These are phyloP conservation scores for Mustelus asterias DNA, from an alignment of 2,113 vertebrate species.

Conservation along the genomic window DNA sequence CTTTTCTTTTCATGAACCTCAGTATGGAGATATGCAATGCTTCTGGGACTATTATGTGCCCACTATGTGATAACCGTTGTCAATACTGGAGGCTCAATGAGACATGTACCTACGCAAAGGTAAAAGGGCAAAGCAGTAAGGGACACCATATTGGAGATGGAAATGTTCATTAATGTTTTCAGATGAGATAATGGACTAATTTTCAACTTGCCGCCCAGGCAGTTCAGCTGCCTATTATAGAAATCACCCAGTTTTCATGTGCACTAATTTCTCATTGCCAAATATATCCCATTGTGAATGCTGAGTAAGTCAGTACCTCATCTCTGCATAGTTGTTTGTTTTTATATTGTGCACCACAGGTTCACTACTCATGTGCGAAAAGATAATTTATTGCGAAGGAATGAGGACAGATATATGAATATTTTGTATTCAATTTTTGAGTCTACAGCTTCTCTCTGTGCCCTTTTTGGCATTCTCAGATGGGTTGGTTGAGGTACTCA, in stretches of 20 bases:
- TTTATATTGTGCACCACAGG: not conserved
- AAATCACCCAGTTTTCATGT: not conserved
- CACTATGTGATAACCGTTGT: constrained; percentile 70
- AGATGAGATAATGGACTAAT: not conserved
- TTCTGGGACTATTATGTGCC: constrained; percentile 69
- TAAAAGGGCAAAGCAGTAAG: constrained; percentile 40
- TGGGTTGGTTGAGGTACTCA: not conserved
- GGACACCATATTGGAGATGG: not conserved
- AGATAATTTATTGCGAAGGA: not conserved
- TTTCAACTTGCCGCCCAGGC: not conserved
- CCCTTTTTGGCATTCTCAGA: not conserved
- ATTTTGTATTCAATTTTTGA: not conserved
- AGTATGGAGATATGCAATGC: constrained; percentile 85
- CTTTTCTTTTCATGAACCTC: not conserved
- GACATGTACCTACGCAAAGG: constrained; percentile 81
- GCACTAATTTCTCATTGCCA: not conserved
- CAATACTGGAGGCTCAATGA: constrained; percentile 68
- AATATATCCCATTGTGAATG: not conserved
- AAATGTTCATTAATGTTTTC: not conserved
- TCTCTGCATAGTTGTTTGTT: not conserved
- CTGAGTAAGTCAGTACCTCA: not conserved
- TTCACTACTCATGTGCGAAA: not conserved
- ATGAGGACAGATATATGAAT: not conserved
- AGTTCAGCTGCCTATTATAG: not conserved
- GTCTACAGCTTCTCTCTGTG: too few relatives aligned